A percentile compares a stretch with the other conserved stretches of the same genome.
phyloP scores from a whole-genome alignment of 2,113 vertebrate genomes.

The Parus major region DNA sequence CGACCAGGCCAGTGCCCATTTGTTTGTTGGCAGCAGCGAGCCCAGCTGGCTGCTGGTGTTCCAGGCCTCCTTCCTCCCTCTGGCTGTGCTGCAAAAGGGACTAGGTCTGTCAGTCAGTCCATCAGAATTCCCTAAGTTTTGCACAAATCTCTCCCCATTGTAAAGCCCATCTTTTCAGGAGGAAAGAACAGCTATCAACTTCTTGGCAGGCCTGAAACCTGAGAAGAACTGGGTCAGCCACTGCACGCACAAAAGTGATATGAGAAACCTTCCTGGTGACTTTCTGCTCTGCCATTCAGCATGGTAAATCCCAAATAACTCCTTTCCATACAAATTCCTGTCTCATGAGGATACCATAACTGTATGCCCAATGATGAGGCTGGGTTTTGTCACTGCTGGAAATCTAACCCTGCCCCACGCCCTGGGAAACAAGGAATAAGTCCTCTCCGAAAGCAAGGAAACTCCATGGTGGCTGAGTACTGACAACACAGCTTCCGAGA shows the following conservation, averaged over 20 bases:
- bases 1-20: accelerated
- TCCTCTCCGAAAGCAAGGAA: slow-evolving; percentile 20
- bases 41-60: neutral
- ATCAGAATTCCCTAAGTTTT: neutral
- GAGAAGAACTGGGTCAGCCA: neutral
- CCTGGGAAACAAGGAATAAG: neutral
- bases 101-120: neutral
- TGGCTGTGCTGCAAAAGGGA: neutral
- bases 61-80: neutral
- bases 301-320: neutral
- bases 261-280: neutral
- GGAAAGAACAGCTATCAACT: neutral
- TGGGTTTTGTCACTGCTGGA: neutral
- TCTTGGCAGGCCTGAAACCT: slow-evolving; percentile 34
- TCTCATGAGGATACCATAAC: neutral
- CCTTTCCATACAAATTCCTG: neutral
- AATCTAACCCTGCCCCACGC: neutral
- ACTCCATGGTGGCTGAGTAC: neutral
- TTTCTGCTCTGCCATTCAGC: neutral
- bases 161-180: neutral
- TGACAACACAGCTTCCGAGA: neutral
- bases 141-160: neutral
- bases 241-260: neutral
- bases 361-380: neutral
- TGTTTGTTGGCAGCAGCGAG: neutral